Evolutionary conservation across 2,888 invertebrate species (phyloP), one percentile per base, ranked within the genome.

Genomic region (Drosophila mimica): DNA sequence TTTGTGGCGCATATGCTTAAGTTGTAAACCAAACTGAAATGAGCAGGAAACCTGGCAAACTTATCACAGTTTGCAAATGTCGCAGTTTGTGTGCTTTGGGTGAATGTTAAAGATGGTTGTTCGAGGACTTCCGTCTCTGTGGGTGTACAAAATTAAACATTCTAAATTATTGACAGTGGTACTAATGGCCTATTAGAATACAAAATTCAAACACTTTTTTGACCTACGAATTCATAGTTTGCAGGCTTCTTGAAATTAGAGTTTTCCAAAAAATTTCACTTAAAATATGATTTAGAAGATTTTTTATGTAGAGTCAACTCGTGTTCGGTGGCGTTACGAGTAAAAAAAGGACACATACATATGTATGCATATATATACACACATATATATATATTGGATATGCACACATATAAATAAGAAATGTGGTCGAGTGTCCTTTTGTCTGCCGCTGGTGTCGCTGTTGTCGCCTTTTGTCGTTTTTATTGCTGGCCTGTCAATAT

Each of bases 401-500:
- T 38, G 40, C 34, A 25, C 52, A n/a, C 20, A 34, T 63, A 85
- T 86, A 83, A 83, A 82, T 82, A 82, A 86, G 70, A 66, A 67
- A 86, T 87, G 66, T 61, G 70, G 65, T 59, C 48, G 46, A 43
- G 28, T 49, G 68, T 53, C 52, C 60, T 68, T 70, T 62, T 78
- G 66, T 61, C 52, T 46, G 46, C 15, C 46, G 8, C 15, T 54
- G 20, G 33, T 54, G 69, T 59, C 43, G 62, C 65, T 65, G 68
- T 73, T 75, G 78, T 78, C 72, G 76, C 74, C 74, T 67, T 79
- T 79, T 72, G 81, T 89, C 88, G 73, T 70, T 89, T 88, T 88
- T 79, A 87, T 81, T 87, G 84, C 86, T 76, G 53, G 73, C 52
- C 84, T 81, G 84, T 81, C 89, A 89, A 89, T 81, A 89, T 83